Base-by-base conservation (phyloP, 2,113 vertebrate species). In the Edolisoma coerulescens region DNA sequence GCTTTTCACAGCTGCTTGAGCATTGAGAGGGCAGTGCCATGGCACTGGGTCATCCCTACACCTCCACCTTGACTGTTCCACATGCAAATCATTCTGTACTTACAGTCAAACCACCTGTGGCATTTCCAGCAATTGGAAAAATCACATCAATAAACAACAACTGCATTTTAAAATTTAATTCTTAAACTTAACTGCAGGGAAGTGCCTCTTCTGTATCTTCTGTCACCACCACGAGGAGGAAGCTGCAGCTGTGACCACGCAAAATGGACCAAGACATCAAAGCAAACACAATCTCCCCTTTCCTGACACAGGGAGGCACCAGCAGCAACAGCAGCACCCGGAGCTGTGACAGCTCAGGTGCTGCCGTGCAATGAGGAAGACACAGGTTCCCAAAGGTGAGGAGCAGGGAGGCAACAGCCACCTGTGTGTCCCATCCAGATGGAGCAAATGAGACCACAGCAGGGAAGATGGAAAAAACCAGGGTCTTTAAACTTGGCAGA, bases 21-120 rank as follows among this genome's bases (percentile, higher is more conserved):
- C 53, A 57, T 1, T 0, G 2, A 28, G 59, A 21, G 2, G 19
- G 57, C n/a, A 82, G 35, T 42, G 26, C 30, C 3, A 6, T 0
- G 2, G 54, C 35, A 14, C 49, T 15, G 32, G 37, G 41, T 26
- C 18, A 68, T 7, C 42, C 84, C 78, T 27, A 17, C 60, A 39
- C 50, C 71, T 73, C 76, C 6, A 24, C 35, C 54, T 11, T 2
- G 0, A 12, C 63, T 7, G 16, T 2, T 56, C 28, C 53, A 56
- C 26, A 3, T 0, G 35, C 57, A 91, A 41, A 78, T 32, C 32
- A 24, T 13, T 52, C 57, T 19, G 20, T 45, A n/a, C 42, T 61
- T 26, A 63, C 11, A 77, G n/a, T 9, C 49, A 73, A 59, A 52
- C 37, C n/a, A n/a, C 6, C 19, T 27, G 8, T 1, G 5, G 49